These are phyloP conservation scores for Lasius fuliginosus DNA, from an alignment of 2,888 invertebrate genomes.

Conservation along the genomic window DNA sequence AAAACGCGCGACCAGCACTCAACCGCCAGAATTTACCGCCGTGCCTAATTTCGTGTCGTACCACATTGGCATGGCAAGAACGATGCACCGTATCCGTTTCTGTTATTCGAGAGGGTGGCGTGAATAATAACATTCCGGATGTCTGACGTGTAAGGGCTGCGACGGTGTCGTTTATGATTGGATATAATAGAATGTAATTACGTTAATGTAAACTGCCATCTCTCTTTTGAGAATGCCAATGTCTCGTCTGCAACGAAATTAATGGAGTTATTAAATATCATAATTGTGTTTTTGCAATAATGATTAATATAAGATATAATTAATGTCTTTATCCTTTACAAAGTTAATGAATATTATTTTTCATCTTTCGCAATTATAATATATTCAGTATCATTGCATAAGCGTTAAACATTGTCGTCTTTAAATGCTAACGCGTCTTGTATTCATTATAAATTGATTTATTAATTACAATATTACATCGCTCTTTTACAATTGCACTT, in stretches of 20 bases:
- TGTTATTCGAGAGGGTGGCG: slow-evolving; percentile 54
- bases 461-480: slow-evolving; percentile 1
- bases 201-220: slow-evolving; percentile 29
- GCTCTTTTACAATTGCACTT: not conserved
- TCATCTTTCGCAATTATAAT: slow-evolving; percentile 21
- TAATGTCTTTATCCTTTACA: slow-evolving; percentile 12
- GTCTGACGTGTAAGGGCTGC: slow-evolving; percentile 39
- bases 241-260: not conserved
- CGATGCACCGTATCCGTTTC: slow-evolving; percentile 37
- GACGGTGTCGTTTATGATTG: slow-evolving; percentile 13
- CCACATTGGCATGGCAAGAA: slow-evolving; percentile 50
- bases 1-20: slow-evolving; percentile 63
- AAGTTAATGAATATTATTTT: slow-evolving; percentile 25
- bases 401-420: not conserved
- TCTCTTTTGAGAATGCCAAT: slow-evolving; percentile 1
- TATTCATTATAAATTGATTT: slow-evolving; percentile 2
- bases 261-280: slow-evolving; percentile 49
- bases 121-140: slow-evolving; percentile 59
- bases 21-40: slow-evolving; percentile 65
- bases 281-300: slow-evolving; percentile 21
- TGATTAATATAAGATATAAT: slow-evolving; percentile 9
- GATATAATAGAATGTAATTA: slow-evolving; percentile 44
- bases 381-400: not conserved
- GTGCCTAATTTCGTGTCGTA: slow-evolving; percentile 70
- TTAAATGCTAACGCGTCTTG: slow-evolving; percentile 1